Conservation (phyloP, 2,797 vertebrate species). For the Enteromius mattozi region DNA sequence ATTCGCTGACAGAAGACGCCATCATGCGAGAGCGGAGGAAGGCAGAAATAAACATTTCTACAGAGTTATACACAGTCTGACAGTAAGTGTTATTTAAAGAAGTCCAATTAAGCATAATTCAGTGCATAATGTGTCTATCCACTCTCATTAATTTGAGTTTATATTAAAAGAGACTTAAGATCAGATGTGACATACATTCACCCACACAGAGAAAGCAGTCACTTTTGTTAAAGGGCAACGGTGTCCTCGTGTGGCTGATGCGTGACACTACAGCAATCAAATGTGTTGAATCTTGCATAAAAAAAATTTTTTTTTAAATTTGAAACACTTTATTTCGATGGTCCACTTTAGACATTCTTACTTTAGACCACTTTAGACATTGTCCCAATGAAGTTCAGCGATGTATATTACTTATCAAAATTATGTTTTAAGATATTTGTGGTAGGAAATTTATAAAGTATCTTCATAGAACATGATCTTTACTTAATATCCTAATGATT, state of each 20-base stretch:
- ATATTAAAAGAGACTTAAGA: conserved; percentile 67
- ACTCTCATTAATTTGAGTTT: conserved; percentile 77
- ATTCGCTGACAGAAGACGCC: conserved; percentile 40
- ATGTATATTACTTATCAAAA: no score
- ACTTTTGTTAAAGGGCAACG: conserved; percentile 67
- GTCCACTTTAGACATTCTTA: no score
- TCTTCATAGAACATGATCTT: no score
- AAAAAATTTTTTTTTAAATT: no score
- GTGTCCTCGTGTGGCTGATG: conserved; percentile 69
- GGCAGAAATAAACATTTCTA: conserved; percentile 57
- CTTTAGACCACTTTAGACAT: no score
- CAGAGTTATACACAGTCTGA: conserved; percentile 66
- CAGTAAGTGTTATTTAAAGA: conserved; percentile 75
- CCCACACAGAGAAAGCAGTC: conserved; percentile 49
- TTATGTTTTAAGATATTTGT: no score
- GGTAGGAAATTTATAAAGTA: no score
- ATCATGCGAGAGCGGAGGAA: conserved; percentile 29
- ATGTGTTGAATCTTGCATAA: neutral
- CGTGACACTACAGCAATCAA: conserved; percentile 2
- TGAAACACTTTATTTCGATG: no score
- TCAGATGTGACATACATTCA: conserved; percentile 65
- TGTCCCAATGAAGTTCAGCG: no score
- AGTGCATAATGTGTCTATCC: conserved; percentile 74
- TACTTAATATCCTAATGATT: no score
- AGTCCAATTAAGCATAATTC: conserved; percentile 77